Base-by-base conservation (phyloP, 2,888 invertebrate species). In the Abrostola triplasia region DNA sequence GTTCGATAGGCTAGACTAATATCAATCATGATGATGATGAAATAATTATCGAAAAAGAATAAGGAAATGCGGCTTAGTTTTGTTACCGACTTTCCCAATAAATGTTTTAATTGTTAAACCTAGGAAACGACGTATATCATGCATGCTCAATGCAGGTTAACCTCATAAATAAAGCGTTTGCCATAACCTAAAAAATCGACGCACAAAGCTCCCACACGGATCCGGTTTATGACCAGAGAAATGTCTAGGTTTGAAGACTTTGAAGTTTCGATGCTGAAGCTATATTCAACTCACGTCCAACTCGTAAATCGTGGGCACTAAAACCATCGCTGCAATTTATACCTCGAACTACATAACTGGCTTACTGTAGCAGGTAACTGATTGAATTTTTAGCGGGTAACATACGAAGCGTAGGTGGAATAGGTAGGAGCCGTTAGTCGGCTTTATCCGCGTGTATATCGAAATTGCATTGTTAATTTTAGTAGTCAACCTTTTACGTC, bases 351-450 rank as follows among this genome's bases (percentile, higher is more conserved):
- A 47, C 24, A 47, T 47, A 24, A 47, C 13, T 44, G 44, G 24
- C 44, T 47, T 47, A 47, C 9, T 13, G 44, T 13, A 47, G 24
- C 24, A 1, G 24, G 24, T 24, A 24, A 24, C 24, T 47, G 44
- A 47, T 47, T 47, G 44, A 47, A 47, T 47, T 47, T 47, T 47
- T 47, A 24, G 44, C 44, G 13, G 44, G 44, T 47, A 47, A 47
- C 24, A 24, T 9, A 24, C 13, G 44, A n/a, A 41, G 41, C 13
- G 44, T 24, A 47, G 44, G 44, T 9, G 9, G 44, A 47, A n/a
- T 24, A 24, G 44, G 12, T 13, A 47, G 10, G 10, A 9, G 40
- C 9, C 9, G 44, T 13, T 47, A 24, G 13, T 9, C 24, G 24
- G 1, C 24, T 47, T 44, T 44, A 44, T 44, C 44, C 44, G n/a